Evolutionary conservation across 2,113 vertebrate genomes (phyloP).

Genomic region (Setophaga petechia): DNA sequence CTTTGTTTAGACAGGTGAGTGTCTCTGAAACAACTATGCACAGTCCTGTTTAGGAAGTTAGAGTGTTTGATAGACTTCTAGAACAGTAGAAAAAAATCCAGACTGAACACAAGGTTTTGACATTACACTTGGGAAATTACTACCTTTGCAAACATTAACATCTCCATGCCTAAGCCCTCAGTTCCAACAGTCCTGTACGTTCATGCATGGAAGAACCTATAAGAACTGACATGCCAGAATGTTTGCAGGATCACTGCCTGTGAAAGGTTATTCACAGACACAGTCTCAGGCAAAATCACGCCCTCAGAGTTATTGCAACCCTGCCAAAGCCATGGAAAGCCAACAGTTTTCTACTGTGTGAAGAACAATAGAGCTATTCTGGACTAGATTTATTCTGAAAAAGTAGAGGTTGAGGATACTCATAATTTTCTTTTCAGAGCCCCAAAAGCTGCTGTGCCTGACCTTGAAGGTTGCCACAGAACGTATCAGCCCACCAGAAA

Average conservation of each 20-base stretch:
- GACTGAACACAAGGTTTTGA: neutral
- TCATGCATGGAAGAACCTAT: neutral
- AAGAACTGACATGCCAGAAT: neutral
- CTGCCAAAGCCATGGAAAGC: slow-evolving; percentile 47
- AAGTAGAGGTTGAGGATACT: slow-evolving; percentile 27
- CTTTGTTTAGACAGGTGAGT: neutral
- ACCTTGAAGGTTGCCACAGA: neutral
- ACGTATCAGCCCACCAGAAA: neutral
- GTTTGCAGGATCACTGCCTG: slow-evolving; percentile 33
- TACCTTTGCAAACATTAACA: neutral
- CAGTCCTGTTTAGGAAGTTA: neutral
- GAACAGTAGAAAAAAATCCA: neutral
- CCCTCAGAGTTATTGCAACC: neutral
- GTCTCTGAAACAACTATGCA: neutral
- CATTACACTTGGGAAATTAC: neutral
- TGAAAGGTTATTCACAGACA: slow-evolving; percentile 43
- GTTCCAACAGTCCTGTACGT: neutral
- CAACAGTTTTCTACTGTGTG: slow-evolving; percentile 37
- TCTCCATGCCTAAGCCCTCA: neutral
- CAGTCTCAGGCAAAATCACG: neutral
- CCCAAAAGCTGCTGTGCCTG: slow-evolving; percentile 6
- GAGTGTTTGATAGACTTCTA: neutral
- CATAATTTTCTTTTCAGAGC: slow-evolving; percentile 48
- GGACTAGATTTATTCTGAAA: slow-evolving; percentile 36
- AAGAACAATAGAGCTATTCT: slow-evolving; percentile 56